These are phyloP conservation scores for Jaculus jaculus DNA, from an alignment of 2,113 vertebrate genomes.

Conservation along the genomic window DNA sequence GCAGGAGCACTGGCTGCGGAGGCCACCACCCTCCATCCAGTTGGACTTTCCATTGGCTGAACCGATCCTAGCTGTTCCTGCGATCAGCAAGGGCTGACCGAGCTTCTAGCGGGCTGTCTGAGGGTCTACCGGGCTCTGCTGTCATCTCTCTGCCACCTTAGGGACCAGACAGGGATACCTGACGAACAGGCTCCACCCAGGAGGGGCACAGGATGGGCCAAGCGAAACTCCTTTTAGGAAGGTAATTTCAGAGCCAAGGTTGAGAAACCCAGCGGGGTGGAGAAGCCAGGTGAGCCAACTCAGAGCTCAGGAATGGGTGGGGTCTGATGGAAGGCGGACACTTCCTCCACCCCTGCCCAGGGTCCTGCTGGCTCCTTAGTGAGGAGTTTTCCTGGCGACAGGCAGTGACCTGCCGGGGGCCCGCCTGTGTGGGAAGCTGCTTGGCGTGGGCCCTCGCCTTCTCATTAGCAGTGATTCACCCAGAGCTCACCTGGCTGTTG, in stretches of 20 bases:
- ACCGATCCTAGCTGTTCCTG: background rate
- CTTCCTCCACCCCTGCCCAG: constrained; percentile 47
- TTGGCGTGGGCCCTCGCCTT: background rate
- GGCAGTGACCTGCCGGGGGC: constrained; percentile 79
- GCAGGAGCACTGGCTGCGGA: background rate
- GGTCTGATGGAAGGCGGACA: background rate
- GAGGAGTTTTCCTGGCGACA: constrained; percentile 52
- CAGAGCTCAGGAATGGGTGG: constrained; percentile 71
- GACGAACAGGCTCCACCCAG: background rate
- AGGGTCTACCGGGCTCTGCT: background rate
- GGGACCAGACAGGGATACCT: background rate
- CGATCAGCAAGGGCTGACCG: background rate
- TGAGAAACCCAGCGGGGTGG: constrained; percentile 1
- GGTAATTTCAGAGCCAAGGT: constrained; percentile 9
- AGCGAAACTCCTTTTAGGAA: constrained; percentile 70
- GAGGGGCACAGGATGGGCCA: background rate
- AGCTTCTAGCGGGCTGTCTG: background rate
- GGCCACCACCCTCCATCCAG: background rate
- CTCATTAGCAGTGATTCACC: constrained; percentile 75
- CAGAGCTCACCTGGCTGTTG: constrained; percentile 74
- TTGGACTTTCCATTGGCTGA: background rate
- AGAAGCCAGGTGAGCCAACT: constrained; percentile 49
- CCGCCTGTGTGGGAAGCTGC: constrained; percentile 74
- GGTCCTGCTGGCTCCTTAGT: constrained; percentile 54
- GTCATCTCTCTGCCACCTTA: background rate